Evolutionary conservation across 2,113 vertebrate genomes (phyloP).

Genomic region (Oreotrochilus melanogaster): DNA sequence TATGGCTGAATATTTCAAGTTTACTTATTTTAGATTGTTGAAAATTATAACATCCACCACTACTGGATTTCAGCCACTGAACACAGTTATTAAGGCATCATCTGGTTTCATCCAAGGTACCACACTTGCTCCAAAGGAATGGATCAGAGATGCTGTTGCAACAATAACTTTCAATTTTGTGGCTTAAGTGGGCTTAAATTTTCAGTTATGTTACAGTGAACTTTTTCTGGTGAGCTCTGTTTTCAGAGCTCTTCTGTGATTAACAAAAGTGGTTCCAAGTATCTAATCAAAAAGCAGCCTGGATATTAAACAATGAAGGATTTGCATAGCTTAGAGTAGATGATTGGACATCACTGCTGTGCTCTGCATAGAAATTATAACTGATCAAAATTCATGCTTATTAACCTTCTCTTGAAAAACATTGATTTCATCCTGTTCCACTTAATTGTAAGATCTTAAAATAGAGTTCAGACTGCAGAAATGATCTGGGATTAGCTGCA

Average conservation of each 20-base stretch:
- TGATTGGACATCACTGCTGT: slow-evolving; percentile 12
- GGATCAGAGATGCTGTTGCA: slow-evolving; percentile 4
- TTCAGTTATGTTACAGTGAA: slow-evolving; percentile 12
- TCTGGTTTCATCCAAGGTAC: not conserved
- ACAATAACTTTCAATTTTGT: slow-evolving; percentile 14
- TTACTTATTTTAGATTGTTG: not conserved
- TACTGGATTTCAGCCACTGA: not conserved
- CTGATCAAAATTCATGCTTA: not conserved
- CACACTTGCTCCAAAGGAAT: not conserved
- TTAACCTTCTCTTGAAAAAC: slow-evolving; percentile 33
- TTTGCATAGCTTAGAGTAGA: slow-evolving; percentile 24
- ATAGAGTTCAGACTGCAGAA: not conserved
- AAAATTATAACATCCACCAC: not conserved
- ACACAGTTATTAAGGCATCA: not conserved
- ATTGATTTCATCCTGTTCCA: not conserved
- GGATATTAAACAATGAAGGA: slow-evolving; percentile 27
- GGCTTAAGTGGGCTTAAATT: slow-evolving; percentile 1
- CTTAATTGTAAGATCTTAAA: slow-evolving; percentile 1
- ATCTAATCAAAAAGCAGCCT: not conserved
- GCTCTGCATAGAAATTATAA: slow-evolving; percentile 17
- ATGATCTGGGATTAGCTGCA: not conserved
- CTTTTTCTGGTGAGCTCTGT: not conserved
- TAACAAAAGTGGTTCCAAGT: slow-evolving; percentile 34
- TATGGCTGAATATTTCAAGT: not conserved
- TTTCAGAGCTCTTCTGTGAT: slow-evolving; percentile 29